These are phyloP conservation scores for Phoeniculus purpureus DNA, from an alignment of 2,797 vertebrate genomes.

Conservation along the genomic window DNA sequence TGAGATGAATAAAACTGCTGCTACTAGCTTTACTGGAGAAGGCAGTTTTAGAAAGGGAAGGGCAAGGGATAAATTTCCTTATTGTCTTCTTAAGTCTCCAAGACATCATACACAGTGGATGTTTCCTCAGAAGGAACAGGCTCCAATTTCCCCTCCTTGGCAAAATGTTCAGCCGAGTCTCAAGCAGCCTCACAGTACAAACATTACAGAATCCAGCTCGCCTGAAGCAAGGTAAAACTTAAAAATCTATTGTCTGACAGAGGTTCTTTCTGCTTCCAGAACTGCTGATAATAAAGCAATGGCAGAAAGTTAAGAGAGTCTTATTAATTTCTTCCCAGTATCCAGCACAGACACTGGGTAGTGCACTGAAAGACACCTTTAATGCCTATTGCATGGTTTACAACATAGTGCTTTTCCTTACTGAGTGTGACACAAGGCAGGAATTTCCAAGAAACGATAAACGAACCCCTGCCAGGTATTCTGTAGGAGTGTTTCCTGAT, in stretches of 20 bases:
- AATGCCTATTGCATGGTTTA: not conserved
- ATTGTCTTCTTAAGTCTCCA: not conserved
- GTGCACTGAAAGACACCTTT: not conserved
- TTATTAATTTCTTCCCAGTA: not conserved
- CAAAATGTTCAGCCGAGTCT: not conserved
- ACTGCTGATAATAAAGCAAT: not conserved
- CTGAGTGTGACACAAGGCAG: not conserved
- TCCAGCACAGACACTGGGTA: not conserved
- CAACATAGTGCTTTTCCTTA: not conserved
- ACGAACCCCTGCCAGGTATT: not conserved
- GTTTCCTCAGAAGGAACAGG: not conserved
- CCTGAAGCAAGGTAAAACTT: not conserved
- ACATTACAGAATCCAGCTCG: not conserved
- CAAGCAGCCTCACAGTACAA: not conserved
- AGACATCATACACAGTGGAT: fast-evolving
- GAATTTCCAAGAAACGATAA: constrained; percentile 9
- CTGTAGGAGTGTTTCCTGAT: not conserved
- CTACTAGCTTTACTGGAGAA: not conserved
- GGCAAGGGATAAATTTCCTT: not conserved
- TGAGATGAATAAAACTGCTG: not conserved
- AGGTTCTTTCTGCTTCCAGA: not conserved
- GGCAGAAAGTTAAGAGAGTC: not conserved
- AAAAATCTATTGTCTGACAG: not conserved
- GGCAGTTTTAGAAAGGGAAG: not conserved
- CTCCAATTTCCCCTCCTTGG: fast-evolving